phyloP scores from a whole-genome alignment of 1,140 invertebrate genomes.

The Penaeus japonicus region DNA sequence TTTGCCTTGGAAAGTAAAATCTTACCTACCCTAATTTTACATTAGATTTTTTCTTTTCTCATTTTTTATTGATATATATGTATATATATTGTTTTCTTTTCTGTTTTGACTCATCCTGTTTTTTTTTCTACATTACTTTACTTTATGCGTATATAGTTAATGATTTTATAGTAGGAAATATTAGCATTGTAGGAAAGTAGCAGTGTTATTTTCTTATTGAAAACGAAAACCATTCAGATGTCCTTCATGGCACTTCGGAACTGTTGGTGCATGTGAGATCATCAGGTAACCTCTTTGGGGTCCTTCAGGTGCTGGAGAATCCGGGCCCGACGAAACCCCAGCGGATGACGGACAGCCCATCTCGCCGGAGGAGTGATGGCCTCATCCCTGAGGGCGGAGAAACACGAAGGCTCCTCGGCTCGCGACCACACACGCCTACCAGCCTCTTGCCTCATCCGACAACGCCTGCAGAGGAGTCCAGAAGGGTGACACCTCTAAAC shows the following conservation, averaged over 20 bases:
- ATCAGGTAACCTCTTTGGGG: background rate
- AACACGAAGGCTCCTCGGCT: constrained; percentile 21
- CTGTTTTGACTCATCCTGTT: no score
- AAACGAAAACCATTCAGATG: background rate
- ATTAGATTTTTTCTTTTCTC: no score
- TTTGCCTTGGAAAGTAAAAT: no score
- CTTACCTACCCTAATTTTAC: no score
- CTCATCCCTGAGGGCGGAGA: constrained; percentile 20
- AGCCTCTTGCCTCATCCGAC: background rate
- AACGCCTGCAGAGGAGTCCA: background rate
- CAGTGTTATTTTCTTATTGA: no score
- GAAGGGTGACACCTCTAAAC: constrained; percentile 55
- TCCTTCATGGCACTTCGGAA: background rate
- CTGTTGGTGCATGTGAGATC: background rate
- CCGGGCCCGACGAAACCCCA: constrained; percentile 65
- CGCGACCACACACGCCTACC: constrained; percentile 4
- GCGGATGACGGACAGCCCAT: constrained; percentile 58
- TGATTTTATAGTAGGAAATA: no score
- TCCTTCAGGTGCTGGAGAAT: constrained; percentile 63
- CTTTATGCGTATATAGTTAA: no score
- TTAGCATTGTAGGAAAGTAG: no score
- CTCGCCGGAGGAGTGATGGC: constrained; percentile 27
- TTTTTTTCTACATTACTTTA: no score
- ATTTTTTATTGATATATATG: no score
- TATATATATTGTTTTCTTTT: no score